Evolutionary conservation across 1,140 invertebrate genomes (phyloP), one percentile per base, ranked within the genome.

Genomic region (Formica exsecta): DNA sequence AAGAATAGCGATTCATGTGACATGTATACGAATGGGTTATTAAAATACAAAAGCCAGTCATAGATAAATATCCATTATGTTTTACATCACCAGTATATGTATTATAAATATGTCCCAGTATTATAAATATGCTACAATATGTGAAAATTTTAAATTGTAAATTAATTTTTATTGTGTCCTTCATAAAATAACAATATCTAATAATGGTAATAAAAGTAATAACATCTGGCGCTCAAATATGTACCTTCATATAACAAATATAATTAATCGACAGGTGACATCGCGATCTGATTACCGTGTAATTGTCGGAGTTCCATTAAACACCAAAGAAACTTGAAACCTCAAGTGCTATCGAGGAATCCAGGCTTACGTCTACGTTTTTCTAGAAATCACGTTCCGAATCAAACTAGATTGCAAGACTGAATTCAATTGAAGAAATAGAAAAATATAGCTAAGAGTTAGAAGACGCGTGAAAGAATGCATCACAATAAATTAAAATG

Each of bases 381-480:
- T 79, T 87, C 80, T 73, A 59, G 87, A 87, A 90, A 87, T 84
- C 68, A 38, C 59, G 71, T 59, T 74, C 44, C 25, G 57, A 80
- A 88, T 77, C 51, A 61, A 73, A 86, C 89, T 87, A 92, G 90
- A 92, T 91, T 90, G 89, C 90, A 88, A 86, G 90, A 91, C 89
- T 92, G 70, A 68, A 80, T 79, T 22, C 36, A 66, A 44, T 19
- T 74, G 16, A 70, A 74, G 38, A 84, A 48, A 48, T 19, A 54
- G 77, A 89, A 91, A 92, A 90, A 87, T 71, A 83, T 70, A 80
- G 83, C 77, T 92, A 87, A 87, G 86, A 91, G 87, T 91, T 90
- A 76, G 51, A 89, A 86, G 91, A 90, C 91, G 91, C 91, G 91
- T 93, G 91, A 92, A 90, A 93, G 91, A 92, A 29, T 59, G 48